Evolutionary conservation across 2,888 invertebrate genomes (phyloP).

Genomic region (Scaptomyza reducta): DNA sequence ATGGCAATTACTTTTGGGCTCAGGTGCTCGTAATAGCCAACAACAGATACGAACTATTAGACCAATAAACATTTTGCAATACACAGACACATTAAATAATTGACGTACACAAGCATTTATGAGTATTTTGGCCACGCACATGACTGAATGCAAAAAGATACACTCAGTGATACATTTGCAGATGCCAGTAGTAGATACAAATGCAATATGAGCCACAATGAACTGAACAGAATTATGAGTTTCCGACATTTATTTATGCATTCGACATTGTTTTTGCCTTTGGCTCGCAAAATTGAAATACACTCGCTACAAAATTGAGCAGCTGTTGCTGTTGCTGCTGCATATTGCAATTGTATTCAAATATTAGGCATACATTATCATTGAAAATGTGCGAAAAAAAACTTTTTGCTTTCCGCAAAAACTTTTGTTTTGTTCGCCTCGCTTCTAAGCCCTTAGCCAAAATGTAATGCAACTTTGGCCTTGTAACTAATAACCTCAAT

Average conservation of each 20-base stretch:
- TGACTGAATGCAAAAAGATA: constrained; percentile 16
- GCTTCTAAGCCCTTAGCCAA: constrained; percentile 11
- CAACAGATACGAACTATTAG: constrained; percentile 32
- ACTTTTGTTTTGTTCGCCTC: constrained; percentile 38
- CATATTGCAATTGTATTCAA: constrained; percentile 67
- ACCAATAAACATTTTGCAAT: constrained; percentile 43
- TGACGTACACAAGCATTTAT: constrained; percentile 57
- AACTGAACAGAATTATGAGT: constrained; percentile 55
- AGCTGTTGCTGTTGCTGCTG: constrained; percentile 47
- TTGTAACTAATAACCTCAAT: constrained; percentile 80
- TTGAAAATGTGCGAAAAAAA: constrained; percentile 68
- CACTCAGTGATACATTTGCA: neutral
- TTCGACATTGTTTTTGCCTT: constrained; percentile 50
- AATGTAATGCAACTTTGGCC: constrained; percentile 63
- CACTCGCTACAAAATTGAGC: constrained; percentile 37
- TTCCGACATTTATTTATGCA: constrained; percentile 56
- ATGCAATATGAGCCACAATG: constrained; percentile 42
- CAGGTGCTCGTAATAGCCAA: constrained; percentile 43
- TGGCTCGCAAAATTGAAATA: constrained; percentile 32
- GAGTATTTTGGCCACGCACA: constrained; percentile 38
- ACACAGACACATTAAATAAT: constrained; percentile 46
- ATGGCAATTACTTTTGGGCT: constrained; percentile 32
- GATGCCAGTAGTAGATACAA: constrained; percentile 16
- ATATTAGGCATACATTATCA: constrained; percentile 77
- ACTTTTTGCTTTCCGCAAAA: constrained; percentile 65